Evolutionary conservation across 2,888 invertebrate species (phyloP).

Genomic region (Sabatieria punctata): DNA sequence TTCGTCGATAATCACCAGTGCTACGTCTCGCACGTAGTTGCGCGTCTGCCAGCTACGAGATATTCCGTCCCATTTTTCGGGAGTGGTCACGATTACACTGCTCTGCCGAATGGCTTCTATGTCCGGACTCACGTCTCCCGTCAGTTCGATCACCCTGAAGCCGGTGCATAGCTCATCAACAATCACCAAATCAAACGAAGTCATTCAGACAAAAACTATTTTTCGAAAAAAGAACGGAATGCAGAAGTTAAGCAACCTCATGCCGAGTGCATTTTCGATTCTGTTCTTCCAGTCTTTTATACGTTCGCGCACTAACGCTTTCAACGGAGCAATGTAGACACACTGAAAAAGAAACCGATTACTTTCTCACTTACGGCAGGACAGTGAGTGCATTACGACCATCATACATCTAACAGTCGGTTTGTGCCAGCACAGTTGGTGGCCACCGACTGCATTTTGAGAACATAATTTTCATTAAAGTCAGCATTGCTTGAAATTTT

Average conservation of each 20-base stretch:
- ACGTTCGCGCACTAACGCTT: slow-evolving; percentile 87
- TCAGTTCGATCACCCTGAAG: slow-evolving; percentile 73
- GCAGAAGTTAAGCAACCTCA: slow-evolving; percentile 34
- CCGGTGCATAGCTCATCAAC: neutral
- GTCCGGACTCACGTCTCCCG: slow-evolving; percentile 78
- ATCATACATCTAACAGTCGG: too few species aligned
- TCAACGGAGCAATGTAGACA: slow-evolving; percentile 93
- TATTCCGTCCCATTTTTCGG: slow-evolving; percentile 99
- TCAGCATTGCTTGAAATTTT: too few species aligned
- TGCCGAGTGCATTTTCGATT: slow-evolving; percentile 52
- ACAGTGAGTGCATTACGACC: too few species aligned
- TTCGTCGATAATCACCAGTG: slow-evolving; percentile 66
- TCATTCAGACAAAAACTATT: too few species aligned
- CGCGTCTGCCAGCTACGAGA: slow-evolving; percentile 94
- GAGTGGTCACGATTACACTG: slow-evolving; percentile 90
- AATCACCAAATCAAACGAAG: too few species aligned
- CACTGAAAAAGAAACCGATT: slow-evolving; percentile 38
- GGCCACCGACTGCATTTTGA: too few species aligned
- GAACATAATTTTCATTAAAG: too few species aligned
- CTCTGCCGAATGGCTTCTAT: slow-evolving; percentile 61
- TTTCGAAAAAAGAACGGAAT: neutral
- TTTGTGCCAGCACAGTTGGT: too few species aligned
- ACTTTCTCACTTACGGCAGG: neutral
- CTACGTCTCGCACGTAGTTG: slow-evolving; percentile 53
- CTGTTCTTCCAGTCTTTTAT: slow-evolving; percentile 82